phyloP scores from a whole-genome alignment of 2,113 vertebrate species.

The Petroica traversi region DNA sequence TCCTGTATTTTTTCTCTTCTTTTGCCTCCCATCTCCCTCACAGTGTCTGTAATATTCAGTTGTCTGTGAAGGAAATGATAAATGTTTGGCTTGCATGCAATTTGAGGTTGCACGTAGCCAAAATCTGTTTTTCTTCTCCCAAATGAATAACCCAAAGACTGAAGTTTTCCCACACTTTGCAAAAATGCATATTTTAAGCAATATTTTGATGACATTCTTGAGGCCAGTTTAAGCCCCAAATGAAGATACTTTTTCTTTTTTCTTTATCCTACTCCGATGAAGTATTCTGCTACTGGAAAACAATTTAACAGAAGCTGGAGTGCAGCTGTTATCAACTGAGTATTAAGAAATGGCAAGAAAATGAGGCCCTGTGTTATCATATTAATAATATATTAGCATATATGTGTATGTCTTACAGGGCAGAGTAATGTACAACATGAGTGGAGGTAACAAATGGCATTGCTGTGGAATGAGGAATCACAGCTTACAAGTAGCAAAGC shows the following conservation, averaged over 20 bases:
- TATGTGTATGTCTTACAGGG: neutral
- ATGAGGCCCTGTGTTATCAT: neutral
- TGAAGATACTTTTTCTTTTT: neutral
- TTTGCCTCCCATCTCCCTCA: neutral
- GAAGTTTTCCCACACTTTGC: neutral
- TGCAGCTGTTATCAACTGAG: neutral
- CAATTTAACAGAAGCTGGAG: neutral
- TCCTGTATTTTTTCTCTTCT: neutral
- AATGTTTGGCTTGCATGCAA: neutral
- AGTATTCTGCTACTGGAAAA: neutral
- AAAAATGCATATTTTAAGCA: neutral
- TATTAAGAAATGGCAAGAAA: neutral
- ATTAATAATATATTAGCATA: slow-evolving; percentile 11
- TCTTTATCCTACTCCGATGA: neutral
- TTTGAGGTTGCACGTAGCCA: neutral
- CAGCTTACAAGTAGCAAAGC: slow-evolving; percentile 29
- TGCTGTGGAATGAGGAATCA: neutral
- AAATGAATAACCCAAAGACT: neutral
- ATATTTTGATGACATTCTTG: slow-evolving; percentile 8
- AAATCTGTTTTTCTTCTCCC: neutral
- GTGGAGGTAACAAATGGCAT: slow-evolving; percentile 8
- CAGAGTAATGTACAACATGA: neutral
- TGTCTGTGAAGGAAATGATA: neutral
- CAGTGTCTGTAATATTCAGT: neutral
- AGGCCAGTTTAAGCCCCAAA: neutral